phyloP scores from a whole-genome alignment of 1,140 invertebrate genomes.

The Diachasmimorpha longicaudata region DNA sequence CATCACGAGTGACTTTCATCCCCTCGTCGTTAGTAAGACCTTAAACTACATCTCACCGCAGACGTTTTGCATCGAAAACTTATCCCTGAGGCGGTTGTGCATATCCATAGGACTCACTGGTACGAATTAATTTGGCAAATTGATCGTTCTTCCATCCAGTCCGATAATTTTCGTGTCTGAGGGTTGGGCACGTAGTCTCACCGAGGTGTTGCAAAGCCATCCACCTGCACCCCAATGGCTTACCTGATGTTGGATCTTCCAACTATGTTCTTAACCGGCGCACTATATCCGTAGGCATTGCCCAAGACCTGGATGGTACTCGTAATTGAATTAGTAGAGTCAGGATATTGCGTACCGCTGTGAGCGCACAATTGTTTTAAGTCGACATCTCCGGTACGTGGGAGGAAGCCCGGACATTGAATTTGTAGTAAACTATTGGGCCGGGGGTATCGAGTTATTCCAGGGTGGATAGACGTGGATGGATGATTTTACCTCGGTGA shows the following conservation, averaged over 20 bases:
- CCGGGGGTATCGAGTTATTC: constrained; percentile 53
- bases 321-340: constrained; percentile 61
- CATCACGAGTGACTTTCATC: too few relatives aligned
- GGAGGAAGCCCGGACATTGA: constrained; percentile 55
- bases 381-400: constrained; percentile 54
- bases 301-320: constrained; percentile 34
- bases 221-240: not conserved
- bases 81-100: constrained; percentile 16
- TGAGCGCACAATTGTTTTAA: constrained; percentile 61
- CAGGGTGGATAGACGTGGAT: not conserved
- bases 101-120: constrained; percentile 34
- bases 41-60: constrained; percentile 26
- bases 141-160: constrained; percentile 61
- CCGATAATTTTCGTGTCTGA: constrained; percentile 56
- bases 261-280: not conserved
- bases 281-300: constrained; percentile 1
- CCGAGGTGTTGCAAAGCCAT: not conserved
- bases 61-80: constrained; percentile 44
- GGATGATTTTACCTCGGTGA: not conserved
- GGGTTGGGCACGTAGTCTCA: not conserved
- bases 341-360: constrained; percentile 62
- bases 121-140: constrained; percentile 61
- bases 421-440: constrained; percentile 61
- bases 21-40: not conserved
- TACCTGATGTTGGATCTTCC: constrained; percentile 8